A percentile compares a stretch with the other conserved stretches of the same genome.
phyloP scores from a whole-genome alignment of 2,888 invertebrate genomes.

The Frankliniella fusca region DNA sequence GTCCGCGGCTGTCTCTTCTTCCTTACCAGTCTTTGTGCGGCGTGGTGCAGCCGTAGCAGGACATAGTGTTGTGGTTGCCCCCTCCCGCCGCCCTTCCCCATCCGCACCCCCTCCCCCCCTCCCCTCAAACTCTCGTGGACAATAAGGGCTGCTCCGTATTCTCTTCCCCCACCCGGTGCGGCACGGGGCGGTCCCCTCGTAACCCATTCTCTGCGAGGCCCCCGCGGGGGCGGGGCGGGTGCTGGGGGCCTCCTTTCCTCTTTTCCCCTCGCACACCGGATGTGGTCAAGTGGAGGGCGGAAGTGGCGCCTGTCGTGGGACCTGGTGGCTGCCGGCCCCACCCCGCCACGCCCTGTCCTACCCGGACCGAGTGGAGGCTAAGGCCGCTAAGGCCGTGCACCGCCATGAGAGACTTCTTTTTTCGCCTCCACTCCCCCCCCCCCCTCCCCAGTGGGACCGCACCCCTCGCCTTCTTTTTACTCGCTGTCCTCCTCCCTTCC shows the following conservation, averaged over 20 bases:
- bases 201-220: neutral
- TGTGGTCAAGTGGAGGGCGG: conserved; percentile 21
- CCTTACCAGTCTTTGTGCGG: neutral
- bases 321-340: neutral
- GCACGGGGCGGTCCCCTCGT: neutral
- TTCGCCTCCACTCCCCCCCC: neutral
- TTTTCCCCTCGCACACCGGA: neutral
- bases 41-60: neutral
- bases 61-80: neutral
- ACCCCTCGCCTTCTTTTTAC: neutral
- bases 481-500: neutral
- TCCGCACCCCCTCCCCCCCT: neutral
- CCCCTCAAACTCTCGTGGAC: neutral
- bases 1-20: neutral
- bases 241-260: neutral
- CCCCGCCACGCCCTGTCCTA: no score
- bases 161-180: neutral
- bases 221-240: neutral
- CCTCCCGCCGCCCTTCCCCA: neutral
- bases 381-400: neutral
- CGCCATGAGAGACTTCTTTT: neutral
- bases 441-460: no score
- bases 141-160: neutral
- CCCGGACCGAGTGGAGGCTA: neutral
- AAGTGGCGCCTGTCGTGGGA: conserved; percentile 3